A percentile compares a stretch with the other conserved stretches of the same genome.
These are phyloP conservation scores for Huso huso DNA, from an alignment of 2,797 vertebrate species.

Conservation along the genomic window DNA sequence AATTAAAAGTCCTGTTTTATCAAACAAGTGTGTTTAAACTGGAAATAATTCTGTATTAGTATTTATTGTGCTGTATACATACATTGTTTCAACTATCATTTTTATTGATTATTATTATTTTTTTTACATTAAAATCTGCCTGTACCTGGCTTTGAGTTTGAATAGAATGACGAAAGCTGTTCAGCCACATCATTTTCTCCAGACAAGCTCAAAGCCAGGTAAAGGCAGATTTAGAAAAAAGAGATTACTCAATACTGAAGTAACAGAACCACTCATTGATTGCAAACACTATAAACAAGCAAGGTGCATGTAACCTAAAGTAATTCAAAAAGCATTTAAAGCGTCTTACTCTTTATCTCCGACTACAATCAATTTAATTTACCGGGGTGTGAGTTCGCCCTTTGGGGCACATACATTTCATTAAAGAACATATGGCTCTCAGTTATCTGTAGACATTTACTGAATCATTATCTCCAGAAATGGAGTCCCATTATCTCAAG, in stretches of 20 bases:
- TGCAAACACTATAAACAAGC: too few species aligned
- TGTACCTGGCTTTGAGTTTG: too few species aligned
- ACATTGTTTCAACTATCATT: too few species aligned
- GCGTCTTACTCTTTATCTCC: conserved; percentile 59
- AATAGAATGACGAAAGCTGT: too few species aligned
- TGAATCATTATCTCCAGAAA: background rate
- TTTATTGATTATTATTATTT: too few species aligned
- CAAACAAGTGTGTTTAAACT: conserved; percentile 33
- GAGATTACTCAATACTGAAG: too few species aligned
- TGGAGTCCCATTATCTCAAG: too few species aligned
- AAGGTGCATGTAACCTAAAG: conserved; percentile 38
- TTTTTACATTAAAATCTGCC: too few species aligned
- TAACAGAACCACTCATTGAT: too few species aligned
- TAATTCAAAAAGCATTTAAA: conserved; percentile 56
- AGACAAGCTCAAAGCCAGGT: too few species aligned
- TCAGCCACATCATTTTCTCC: too few species aligned
- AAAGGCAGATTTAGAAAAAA: too few species aligned
- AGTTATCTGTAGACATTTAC: background rate
- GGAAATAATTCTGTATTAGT: conserved; percentile 46
- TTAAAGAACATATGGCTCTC: conserved; percentile 34
- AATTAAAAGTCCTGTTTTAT: conserved; percentile 38
- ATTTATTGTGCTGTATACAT: conserved; percentile 27
- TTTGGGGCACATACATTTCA: conserved; percentile 28
- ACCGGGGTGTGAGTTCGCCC: conserved; percentile 43
- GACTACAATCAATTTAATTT: conserved; percentile 58